Evolutionary conservation across 2,888 invertebrate species (phyloP).

Genomic region (Nematopogon swammerdamellus): DNA sequence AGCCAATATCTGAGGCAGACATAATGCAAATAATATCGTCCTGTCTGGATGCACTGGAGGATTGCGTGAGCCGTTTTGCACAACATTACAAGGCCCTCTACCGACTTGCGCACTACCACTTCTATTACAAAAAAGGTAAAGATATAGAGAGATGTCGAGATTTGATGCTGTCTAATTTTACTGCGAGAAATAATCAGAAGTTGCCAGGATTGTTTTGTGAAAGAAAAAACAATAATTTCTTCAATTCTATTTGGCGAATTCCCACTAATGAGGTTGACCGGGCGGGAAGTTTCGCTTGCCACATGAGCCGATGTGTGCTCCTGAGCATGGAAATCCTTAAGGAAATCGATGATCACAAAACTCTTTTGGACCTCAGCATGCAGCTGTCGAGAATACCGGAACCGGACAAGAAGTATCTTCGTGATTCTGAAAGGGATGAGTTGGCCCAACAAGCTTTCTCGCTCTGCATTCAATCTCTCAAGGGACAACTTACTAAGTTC

Average conservation of each 20-base stretch:
- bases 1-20: constrained; percentile 46
- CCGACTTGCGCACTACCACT: constrained; percentile 80
- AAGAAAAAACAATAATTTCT: constrained; percentile 81
- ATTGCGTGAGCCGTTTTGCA: constrained; percentile 81
- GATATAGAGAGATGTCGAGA: constrained; percentile 69
- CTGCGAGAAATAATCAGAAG: constrained; percentile 61
- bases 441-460: constrained; percentile 76
- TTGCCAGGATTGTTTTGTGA: constrained; percentile 83
- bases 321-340: constrained; percentile 79
- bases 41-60: constrained; percentile 76
- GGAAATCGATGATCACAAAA: constrained; percentile 75
- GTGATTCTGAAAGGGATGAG: constrained; percentile 80
- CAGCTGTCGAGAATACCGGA: constrained; percentile 81
- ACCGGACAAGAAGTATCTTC: constrained; percentile 82
- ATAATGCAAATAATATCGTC: constrained; percentile 60
- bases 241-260: constrained; percentile 92
- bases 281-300: constrained; percentile 87
- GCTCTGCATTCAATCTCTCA: constrained; percentile 66
- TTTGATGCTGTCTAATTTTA: constrained; percentile 66
- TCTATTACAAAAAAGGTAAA: constrained; percentile 65
- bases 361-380: constrained; percentile 74
- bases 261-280: constrained; percentile 88
- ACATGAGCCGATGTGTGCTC: constrained; percentile 82
- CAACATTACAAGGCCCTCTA: constrained; percentile 93
- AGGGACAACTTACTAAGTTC: constrained; percentile 58